These are phyloP conservation scores for Labeo rohita DNA, from an alignment of 2,113 vertebrate species.

Conservation along the genomic window DNA sequence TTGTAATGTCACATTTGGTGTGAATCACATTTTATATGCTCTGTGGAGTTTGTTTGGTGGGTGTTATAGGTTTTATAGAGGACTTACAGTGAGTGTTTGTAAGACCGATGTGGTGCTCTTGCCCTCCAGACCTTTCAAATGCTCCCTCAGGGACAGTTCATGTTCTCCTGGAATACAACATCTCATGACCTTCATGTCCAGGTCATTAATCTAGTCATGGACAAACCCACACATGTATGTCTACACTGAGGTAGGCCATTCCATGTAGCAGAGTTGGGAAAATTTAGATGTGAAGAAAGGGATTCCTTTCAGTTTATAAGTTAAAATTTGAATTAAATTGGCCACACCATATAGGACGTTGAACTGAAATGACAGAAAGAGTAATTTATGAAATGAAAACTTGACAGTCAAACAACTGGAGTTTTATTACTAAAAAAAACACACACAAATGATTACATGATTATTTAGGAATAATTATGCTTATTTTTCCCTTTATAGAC, in stretches of 20 bases:
- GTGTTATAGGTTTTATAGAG: slow-evolving; percentile 4
- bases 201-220: slow-evolving; percentile 6
- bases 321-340: background rate
- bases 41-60: background rate
- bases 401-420: background rate
- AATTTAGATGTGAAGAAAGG: background rate
- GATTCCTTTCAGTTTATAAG: background rate
- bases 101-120: slow-evolving; percentile 34
- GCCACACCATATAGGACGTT: background rate
- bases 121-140: slow-evolving; percentile 33
- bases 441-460: background rate
- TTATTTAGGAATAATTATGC: background rate
- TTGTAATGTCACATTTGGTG: slow-evolving; percentile 6
- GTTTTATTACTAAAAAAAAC: background rate
- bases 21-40: slow-evolving; percentile 1
- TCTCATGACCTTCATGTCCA: slow-evolving; percentile 27
- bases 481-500: background rate
- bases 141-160: slow-evolving; percentile 27
- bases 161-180: slow-evolving; percentile 12
- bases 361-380: background rate
- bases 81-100: slow-evolving; percentile 11
- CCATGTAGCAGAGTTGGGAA: background rate
- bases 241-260: background rate
- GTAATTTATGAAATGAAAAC: background rate
- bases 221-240: slow-evolving; percentile 24